phyloP scores from a whole-genome alignment of 2,888 invertebrate species.

The Cynaeus angustus region DNA sequence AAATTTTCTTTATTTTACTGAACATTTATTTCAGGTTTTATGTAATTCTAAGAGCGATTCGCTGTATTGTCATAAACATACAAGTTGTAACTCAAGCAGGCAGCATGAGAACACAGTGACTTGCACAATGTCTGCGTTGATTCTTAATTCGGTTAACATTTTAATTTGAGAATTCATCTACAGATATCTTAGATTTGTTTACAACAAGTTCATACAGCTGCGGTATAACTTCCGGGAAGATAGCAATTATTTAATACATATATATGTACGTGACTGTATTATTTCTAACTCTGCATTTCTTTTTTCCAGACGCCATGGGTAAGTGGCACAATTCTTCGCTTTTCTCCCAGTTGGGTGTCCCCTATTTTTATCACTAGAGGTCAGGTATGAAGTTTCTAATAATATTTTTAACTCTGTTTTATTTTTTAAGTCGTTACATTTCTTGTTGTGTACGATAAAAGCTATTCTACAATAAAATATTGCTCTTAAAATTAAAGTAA shows the following conservation, averaged over 20 bases:
- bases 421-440: slow-evolving; percentile 14
- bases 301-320: slow-evolving; percentile 88
- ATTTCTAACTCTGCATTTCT: slow-evolving; percentile 46
- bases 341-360: slow-evolving; percentile 52
- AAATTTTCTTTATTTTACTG: no score
- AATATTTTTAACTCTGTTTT: slow-evolving; percentile 9
- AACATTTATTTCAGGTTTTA: no score
- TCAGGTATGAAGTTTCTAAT: slow-evolving; percentile 52
- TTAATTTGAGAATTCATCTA: slow-evolving; percentile 21
- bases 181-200: neutral
- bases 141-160: slow-evolving; percentile 33
- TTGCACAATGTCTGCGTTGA: slow-evolving; percentile 25
- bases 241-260: no score
- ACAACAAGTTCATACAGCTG: neutral
- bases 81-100: neutral
- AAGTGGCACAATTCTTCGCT: slow-evolving; percentile 72
- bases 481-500: slow-evolving; percentile 23
- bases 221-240: no score
- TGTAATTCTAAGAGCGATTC: no score
- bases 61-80: no score
- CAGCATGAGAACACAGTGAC: slow-evolving; percentile 26
- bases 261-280: no score
- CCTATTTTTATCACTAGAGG: slow-evolving; percentile 53
- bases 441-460: slow-evolving; percentile 8
- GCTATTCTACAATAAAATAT: slow-evolving; percentile 29